phyloP scores from a whole-genome alignment of 2,113 vertebrate genomes.

The Chaetops frenatus region DNA sequence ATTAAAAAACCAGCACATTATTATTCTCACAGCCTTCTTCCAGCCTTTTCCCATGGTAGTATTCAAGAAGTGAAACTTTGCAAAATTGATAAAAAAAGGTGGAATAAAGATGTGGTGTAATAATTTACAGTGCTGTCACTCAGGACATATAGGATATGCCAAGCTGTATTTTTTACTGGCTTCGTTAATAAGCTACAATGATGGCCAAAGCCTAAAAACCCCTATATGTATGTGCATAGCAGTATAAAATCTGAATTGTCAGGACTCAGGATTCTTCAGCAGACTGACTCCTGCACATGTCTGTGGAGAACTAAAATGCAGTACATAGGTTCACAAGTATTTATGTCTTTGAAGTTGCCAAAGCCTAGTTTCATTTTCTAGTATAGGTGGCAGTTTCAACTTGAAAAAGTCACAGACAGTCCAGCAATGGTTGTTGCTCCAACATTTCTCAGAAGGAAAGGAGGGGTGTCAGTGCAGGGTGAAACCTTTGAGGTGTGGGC shows the following conservation, averaged over 20 bases:
- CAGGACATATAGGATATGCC: background rate
- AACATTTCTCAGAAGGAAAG: background rate
- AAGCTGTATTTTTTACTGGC: background rate
- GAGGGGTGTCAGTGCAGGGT: background rate
- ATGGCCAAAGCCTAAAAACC: background rate
- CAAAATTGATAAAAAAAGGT: background rate
- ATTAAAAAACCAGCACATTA: background rate
- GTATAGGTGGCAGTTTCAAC: background rate
- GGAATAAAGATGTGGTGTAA: background rate
- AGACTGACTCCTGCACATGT: background rate
- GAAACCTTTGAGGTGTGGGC: background rate
- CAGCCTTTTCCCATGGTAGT: background rate
- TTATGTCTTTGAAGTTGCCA: background rate
- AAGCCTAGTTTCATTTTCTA: background rate
- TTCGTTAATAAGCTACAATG: background rate
- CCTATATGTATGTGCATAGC: background rate
- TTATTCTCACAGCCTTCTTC: background rate
- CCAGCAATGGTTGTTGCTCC: background rate
- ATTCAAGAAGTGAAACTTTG: background rate
- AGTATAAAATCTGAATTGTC: background rate
- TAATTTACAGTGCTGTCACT: background rate
- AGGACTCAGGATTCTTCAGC: background rate
- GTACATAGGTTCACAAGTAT: background rate
- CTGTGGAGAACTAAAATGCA: background rate
- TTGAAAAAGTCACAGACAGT: background rate